Conservation (phyloP, 2,888 invertebrate species). For the Plebejus argus region DNA sequence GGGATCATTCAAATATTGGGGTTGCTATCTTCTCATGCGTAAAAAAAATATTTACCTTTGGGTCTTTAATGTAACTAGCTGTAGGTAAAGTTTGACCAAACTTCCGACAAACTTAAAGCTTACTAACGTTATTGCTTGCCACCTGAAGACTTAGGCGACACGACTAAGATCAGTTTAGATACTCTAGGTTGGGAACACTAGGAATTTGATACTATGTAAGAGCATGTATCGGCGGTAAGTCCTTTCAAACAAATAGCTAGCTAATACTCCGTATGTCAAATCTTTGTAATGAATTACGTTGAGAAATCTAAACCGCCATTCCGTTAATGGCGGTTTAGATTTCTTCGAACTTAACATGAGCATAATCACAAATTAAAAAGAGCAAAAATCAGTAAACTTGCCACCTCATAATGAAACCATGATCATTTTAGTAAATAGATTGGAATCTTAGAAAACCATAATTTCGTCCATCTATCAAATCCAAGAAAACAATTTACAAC, state of each 20-base stretch:
- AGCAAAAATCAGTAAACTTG: neutral
- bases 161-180: neutral
- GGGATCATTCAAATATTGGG: neutral
- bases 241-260: too few relatives aligned
- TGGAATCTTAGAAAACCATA: neutral
- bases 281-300: too few relatives aligned
- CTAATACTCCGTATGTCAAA: too few relatives aligned
- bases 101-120: neutral
- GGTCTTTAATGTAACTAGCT: neutral
- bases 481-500: constrained; percentile 45
- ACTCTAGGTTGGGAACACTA: neutral
- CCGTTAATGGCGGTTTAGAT: too few relatives aligned
- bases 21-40: neutral
- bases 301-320: too few relatives aligned
- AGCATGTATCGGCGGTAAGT: neutral
- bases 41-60: neutral
- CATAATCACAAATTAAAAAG: too few relatives aligned
- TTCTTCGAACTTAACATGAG: too few relatives aligned
- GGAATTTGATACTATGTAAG: neutral
- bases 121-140: neutral
- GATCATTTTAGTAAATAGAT: neutral
- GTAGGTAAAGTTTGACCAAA: neutral
- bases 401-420: neutral
- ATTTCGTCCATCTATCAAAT: constrained; percentile 46
- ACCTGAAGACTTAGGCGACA: neutral